Evolutionary conservation across 2,797 vertebrate species (phyloP).

Genomic region (Synanceia verrucosa): DNA sequence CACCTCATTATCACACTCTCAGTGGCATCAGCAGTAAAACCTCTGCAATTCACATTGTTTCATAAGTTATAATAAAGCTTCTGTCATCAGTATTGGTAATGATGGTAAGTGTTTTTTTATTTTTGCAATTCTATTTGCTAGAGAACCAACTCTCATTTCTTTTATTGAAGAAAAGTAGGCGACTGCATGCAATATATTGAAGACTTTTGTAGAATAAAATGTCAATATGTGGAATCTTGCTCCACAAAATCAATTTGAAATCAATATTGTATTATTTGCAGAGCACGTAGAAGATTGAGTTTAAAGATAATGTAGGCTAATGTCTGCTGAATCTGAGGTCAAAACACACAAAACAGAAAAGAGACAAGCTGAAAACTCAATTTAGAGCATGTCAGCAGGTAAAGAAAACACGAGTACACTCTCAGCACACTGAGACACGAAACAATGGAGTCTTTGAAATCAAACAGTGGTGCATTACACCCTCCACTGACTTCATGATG

Average conservation of each 20-base stretch:
- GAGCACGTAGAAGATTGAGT: not conserved
- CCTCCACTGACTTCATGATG: not conserved
- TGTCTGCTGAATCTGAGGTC: constrained; percentile 1
- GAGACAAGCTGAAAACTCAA: constrained; percentile 16
- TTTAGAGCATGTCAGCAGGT: constrained; percentile 31
- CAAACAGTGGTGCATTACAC: constrained; percentile 12
- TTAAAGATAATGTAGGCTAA: constrained; percentile 36
- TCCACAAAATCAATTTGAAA: constrained; percentile 29
- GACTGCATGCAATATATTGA: constrained; percentile 1
- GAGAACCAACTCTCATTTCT: not conserved
- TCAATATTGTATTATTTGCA: constrained; percentile 16
- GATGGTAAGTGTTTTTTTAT: no score
- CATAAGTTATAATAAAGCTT: not conserved
- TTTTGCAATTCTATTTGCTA: no score
- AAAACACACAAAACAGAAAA: constrained; percentile 19
- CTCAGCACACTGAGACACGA: not conserved
- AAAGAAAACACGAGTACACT: constrained; percentile 3
- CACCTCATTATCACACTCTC: not conserved
- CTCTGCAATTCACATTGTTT: not conserved
- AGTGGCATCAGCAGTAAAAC: not conserved
- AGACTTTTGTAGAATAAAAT: constrained; percentile 2
- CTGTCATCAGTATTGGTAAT: not conserved
- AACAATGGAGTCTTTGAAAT: constrained; percentile 38
- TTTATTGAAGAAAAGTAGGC: not conserved
- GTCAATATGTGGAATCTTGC: constrained; percentile 5